Base-by-base conservation (phyloP, 2,113 vertebrate genomes). In the Tor tambroides region DNA sequence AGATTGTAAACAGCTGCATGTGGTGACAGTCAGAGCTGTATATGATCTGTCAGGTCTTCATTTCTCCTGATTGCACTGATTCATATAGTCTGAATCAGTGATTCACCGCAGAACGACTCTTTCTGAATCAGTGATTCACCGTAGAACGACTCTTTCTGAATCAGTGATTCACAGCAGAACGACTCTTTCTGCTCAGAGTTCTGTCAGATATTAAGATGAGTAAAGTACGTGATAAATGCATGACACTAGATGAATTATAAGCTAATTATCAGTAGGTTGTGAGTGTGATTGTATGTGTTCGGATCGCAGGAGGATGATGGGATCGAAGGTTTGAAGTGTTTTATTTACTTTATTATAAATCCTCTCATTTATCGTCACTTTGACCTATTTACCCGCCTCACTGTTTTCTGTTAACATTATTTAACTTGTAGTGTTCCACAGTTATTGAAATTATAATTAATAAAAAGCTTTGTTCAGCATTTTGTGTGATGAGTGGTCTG, bases 381-480 rank as follows among this genome's bases (percentile, higher is more conserved):
- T 88, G n/a, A 21, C 26, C n/a, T 43, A n/a, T 80, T 59, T 61
- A 35, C 28, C 5, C 54, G 6, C 78, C 1, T 61, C 78, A 65
- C 59, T 28, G 15, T 65, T 32, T 61, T 79, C n/a, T 81, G 80
- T 65, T 81, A 43, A 30, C 38, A 30, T 41, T 61, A 9, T 76
- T 80, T 86, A 91, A 88, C 87, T 86, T 90, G n/a, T 87, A 78
- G 89, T 91, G 89, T 92, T 88, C 89, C 91, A 85, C 87, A 49
- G 12, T 86, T 87, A 79, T 89, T 63, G 67, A 91, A 93, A 93
- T 92, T 5, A 72, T 72, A n/a, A 72, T 41, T 0, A 49, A 76
- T 46, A 91, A 94, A 93, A 88, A 76, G 5, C 77, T 85, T 88
- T 87, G 61, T 87, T 17, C 72, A 89, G 80, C 65, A 86, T n/a